Evolutionary conservation across 2,113 vertebrate genomes (phyloP), one percentile per base, ranked within the genome.

Genomic region (Chaenogobius annularis): DNA sequence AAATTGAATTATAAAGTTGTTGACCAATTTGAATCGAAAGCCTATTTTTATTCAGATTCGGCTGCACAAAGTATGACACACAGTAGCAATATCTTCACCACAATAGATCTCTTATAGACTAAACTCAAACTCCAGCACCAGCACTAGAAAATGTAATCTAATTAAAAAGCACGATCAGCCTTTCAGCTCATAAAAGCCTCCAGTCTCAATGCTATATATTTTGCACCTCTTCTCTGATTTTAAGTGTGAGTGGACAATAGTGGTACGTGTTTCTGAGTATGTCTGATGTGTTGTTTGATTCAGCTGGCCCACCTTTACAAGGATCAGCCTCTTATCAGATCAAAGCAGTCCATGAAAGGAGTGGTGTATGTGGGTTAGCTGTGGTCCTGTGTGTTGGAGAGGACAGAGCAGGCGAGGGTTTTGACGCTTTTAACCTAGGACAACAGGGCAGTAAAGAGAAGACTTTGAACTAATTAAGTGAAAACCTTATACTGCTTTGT

Each of bases 311-410:
- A 91, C 86, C 90, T 92, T 91, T 92, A 83, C 90, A 91, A 93
- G 80, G 78, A 93, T 89, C 83, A 90, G 84, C 88, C 94, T 92
- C 93, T 95, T 95, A 93, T 94, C 94, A 95, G 94, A 95, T 96
- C 95, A 96, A 97, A 96, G 84, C 81, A 76, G 94, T 81, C 84
- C 83, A 83, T 88, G 73, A 88, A 91, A 89, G 81, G 73, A 61
- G 68, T 35, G 17, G 46, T 77, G 7, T 11, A 67, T 55, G 78
- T 31, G 48, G 64, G 58, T 67, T 67, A 55, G 35, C 69, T 26
- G 58, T 66, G 54, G 19, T 66, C 62, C 63, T 65, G 73, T 69
- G 73, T 54, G 69, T 67, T 55, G 5, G 74, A 31, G 59, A 85
- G 79, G 85, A 84, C 80, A 81, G 83, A 86, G 80, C 76, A 82